phyloP scores from a whole-genome alignment of 1,140 invertebrate species.

The Pentalonia nigronervosa region DNA sequence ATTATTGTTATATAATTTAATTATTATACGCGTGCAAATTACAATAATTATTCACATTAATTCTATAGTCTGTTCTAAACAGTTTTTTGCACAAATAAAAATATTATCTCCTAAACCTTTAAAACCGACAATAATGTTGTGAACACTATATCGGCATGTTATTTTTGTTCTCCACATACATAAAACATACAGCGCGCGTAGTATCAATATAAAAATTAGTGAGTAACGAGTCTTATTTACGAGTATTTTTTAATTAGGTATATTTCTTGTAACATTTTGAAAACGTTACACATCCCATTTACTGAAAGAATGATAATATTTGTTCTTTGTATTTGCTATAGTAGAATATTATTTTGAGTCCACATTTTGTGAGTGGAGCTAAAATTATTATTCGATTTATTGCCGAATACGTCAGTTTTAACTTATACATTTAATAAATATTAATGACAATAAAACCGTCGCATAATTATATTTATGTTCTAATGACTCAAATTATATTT shows the following conservation, averaged over 20 bases:
- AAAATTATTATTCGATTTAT: slow-evolving; percentile 14
- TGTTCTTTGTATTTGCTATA: not conserved
- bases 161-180: not conserved
- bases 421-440: not conserved
- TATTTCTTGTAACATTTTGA: not conserved
- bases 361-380: not conserved
- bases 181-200: not conserved
- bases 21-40: not conserved
- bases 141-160: not conserved
- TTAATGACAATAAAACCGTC: not conserved
- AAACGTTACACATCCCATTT: not conserved
- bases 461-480: not conserved
- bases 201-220: not conserved
- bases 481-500: not conserved
- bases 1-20: not conserved
- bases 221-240: not conserved
- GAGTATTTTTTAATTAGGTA: not conserved
- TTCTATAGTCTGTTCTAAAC: not conserved
- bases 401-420: not conserved
- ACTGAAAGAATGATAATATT: not conserved
- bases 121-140: not conserved
- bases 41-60: not conserved
- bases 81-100: not conserved
- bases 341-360: not conserved
- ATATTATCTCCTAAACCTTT: not conserved